These are phyloP conservation scores for Cryptocheilus praepositus DNA, from an alignment of 2,888 invertebrate genomes.

Conservation along the genomic window DNA sequence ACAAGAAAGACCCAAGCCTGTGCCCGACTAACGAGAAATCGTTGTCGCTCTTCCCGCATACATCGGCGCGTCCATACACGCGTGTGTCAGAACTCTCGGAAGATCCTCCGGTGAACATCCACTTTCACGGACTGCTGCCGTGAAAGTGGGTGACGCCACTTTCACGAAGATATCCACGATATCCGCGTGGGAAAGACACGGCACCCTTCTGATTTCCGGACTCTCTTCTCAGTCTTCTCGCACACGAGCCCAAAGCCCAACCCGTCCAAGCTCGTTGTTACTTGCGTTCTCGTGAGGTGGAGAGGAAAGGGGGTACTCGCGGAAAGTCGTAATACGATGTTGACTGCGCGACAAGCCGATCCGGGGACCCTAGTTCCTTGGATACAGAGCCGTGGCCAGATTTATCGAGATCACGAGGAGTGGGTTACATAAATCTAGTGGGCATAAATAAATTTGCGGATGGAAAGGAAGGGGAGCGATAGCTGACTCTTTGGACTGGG, in stretches of 20 bases:
- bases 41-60: constrained; percentile 57
- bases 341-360: constrained; percentile 48
- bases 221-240: too few relatives aligned
- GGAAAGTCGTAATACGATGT: constrained; percentile 50
- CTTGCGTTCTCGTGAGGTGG: not conserved
- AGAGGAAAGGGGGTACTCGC: constrained; percentile 22
- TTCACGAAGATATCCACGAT: constrained; percentile 50
- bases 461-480: too few relatives aligned
- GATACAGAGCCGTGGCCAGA: constrained; percentile 13
- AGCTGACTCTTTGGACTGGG: too few relatives aligned
- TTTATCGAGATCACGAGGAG: constrained; percentile 44
- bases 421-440: constrained; percentile 38
- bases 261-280: too few relatives aligned
- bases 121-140: constrained; percentile 40
- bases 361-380: constrained; percentile 19
- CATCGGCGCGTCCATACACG: constrained; percentile 8
- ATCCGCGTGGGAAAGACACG: constrained; percentile 57
- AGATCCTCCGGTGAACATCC: constrained; percentile 40
- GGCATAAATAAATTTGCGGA: constrained; percentile 24
- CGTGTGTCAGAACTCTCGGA: constrained; percentile 20
- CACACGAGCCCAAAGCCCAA: too few relatives aligned
- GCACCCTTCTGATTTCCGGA: constrained; percentile 52
- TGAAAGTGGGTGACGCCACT: constrained; percentile 53
- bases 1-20: constrained; percentile 33
- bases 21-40: constrained; percentile 68